Evolutionary conservation across 2,888 invertebrate species (phyloP).

Genomic region (Marasmarcha lunaedactyla): DNA sequence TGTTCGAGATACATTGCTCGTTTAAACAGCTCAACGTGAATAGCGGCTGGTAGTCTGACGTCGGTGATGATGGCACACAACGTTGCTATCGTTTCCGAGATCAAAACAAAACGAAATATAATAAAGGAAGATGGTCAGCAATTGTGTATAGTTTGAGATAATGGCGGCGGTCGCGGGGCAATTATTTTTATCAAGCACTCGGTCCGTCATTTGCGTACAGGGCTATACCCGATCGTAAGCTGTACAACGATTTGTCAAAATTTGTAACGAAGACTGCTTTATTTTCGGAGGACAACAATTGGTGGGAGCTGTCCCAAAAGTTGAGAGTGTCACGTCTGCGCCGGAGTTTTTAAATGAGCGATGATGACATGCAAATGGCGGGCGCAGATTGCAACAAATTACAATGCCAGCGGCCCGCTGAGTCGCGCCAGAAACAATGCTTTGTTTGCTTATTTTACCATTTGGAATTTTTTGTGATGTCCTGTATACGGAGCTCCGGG

Average conservation of each 20-base stretch:
- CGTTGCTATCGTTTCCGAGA: not conserved
- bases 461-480: too few relatives aligned
- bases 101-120: too few relatives aligned
- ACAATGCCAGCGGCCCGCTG: not conserved
- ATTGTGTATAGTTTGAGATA: slow-evolving; percentile 55
- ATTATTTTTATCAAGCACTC: slow-evolving; percentile 46
- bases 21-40: too few relatives aligned
- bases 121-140: slow-evolving; percentile 31
- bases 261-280: too few relatives aligned
- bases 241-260: too few relatives aligned
- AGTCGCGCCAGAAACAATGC: too few relatives aligned
- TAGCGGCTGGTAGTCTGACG: too few relatives aligned
- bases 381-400: not conserved
- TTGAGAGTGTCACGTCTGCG: not conserved
- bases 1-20: too few relatives aligned
- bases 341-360: too few relatives aligned
- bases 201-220: slow-evolving; percentile 47
- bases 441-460: too few relatives aligned
- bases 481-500: too few relatives aligned
- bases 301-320: not conserved
- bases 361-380: not conserved
- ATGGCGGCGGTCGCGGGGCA: slow-evolving; percentile 44
- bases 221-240: slow-evolving; percentile 18
- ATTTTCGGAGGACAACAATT: too few relatives aligned
- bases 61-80: not conserved